These are phyloP conservation scores for Fregata magnificens DNA, from an alignment of 2,113 vertebrate species.

Conservation along the genomic window DNA sequence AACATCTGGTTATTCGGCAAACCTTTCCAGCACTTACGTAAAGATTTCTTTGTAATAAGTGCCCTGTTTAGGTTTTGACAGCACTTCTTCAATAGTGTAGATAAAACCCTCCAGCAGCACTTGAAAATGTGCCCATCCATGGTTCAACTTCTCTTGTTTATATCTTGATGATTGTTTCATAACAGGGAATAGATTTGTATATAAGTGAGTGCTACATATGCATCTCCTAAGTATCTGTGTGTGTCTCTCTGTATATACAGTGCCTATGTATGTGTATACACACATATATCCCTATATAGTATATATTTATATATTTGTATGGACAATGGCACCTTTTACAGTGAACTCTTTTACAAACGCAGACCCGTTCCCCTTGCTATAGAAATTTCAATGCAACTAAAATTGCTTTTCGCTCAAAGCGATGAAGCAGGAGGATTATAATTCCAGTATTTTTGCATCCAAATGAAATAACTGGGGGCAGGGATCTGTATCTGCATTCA, in stretches of 20 bases:
- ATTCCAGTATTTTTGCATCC: neutral
- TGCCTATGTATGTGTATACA: neutral
- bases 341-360: neutral
- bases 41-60: constrained; percentile 51
- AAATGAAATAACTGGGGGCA: neutral
- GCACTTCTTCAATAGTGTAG: constrained; percentile 24
- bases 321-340: neutral
- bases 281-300: neutral
- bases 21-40: constrained; percentile 45
- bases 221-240: constrained; percentile 27
- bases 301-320: neutral
- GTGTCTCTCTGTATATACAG: constrained; percentile 16
- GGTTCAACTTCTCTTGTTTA: constrained; percentile 53
- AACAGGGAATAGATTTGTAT: constrained; percentile 43
- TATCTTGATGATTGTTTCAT: constrained; percentile 44
- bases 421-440: neutral
- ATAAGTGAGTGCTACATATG: constrained; percentile 32
- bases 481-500: neutral
- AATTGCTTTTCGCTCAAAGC: neutral
- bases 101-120: constrained; percentile 34
- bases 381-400: neutral
- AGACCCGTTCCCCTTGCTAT: neutral
- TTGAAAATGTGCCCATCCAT: constrained; percentile 6
- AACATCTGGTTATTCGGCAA: constrained; percentile 52
- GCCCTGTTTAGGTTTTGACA: constrained; percentile 52